These are phyloP conservation scores for Hippolais icterina DNA, from an alignment of 2,113 vertebrate genomes.

Conservation along the genomic window DNA sequence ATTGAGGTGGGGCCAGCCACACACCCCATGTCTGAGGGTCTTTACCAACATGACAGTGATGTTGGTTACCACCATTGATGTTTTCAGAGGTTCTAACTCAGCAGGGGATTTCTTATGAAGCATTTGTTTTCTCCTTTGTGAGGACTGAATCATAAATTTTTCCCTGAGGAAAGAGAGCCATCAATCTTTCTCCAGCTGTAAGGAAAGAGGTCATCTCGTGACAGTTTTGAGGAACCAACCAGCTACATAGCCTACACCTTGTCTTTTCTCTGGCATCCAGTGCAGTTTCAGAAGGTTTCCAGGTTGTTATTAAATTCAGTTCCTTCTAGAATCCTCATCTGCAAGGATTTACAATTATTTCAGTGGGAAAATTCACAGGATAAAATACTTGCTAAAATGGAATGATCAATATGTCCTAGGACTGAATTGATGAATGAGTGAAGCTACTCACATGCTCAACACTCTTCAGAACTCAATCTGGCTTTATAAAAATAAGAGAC, in stretches of 20 bases:
- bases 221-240: neutral
- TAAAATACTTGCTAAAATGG: neutral
- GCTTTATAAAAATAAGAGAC: neutral
- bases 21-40: neutral
- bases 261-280: neutral
- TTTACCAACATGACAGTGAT: neutral
- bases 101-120: neutral
- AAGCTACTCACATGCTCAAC: neutral
- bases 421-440: neutral
- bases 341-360: neutral
- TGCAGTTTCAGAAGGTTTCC: neutral
- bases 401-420: neutral
- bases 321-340: neutral
- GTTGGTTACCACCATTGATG: neutral
- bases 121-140: neutral
- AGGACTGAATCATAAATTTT: neutral
- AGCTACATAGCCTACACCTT: neutral
- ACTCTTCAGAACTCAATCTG: neutral
- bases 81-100: neutral
- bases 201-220: neutral
- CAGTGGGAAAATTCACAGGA: neutral
- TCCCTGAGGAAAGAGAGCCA: neutral
- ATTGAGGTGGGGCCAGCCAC: rapidly evolving
- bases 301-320: neutral
- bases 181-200: neutral